phyloP scores from a whole-genome alignment of 1,140 invertebrate genomes.

The Drosophila leontia region DNA sequence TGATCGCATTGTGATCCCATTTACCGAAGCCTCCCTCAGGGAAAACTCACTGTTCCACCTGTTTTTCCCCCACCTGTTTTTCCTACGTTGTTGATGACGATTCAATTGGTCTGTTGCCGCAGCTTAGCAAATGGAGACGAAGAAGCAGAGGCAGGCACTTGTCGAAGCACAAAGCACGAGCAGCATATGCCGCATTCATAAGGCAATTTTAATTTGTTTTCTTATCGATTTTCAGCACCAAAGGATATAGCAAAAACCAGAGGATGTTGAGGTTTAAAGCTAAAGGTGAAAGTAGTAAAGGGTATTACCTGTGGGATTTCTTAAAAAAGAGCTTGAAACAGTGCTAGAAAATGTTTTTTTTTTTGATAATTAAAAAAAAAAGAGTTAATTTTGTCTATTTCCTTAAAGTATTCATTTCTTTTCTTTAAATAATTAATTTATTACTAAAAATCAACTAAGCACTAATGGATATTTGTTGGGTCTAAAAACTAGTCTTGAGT shows the following conservation, averaged over 20 bases:
- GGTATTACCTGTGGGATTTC: neutral
- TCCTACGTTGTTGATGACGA: neutral
- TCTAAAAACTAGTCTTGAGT: neutral
- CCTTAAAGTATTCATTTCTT: no score
- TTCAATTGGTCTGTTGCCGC: constrained; percentile 2
- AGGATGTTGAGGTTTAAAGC: neutral
- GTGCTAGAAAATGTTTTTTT: no score
- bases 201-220: constrained; percentile 51
- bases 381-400: no score
- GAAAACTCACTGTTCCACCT: neutral
- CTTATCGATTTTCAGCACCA: constrained; percentile 57
- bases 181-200: constrained; percentile 16
- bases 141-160: neutral
- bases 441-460: neutral
- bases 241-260: constrained; percentile 5
- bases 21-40: neutral
- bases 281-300: neutral
- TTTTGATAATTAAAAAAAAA: no score
- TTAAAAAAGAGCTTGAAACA: neutral
- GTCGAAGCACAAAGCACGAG: neutral
- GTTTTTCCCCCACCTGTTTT: no score
- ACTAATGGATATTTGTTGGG: neutral
- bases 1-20: constrained; percentile 31
- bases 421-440: no score
- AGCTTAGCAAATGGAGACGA: constrained; percentile 2